Percentiles rank a stretch among this genome's conserved stretches.
phyloP scores from a whole-genome alignment of 1,140 invertebrate species.

The Choristoneura fumiferana region DNA sequence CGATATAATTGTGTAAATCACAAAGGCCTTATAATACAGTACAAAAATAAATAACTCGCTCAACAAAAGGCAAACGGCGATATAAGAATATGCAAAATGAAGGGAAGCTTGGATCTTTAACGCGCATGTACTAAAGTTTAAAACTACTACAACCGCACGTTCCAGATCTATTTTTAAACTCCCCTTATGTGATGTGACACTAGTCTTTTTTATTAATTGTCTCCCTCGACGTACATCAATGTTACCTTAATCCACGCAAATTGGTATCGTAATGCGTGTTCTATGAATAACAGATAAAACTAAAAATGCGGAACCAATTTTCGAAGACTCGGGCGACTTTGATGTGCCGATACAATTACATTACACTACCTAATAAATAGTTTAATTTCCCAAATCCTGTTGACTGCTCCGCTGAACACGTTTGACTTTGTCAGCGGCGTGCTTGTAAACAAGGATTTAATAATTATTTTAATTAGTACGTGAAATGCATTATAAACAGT shows the following conservation, averaged over 20 bases:
- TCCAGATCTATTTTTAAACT: too few species aligned
- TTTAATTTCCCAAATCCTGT: neutral
- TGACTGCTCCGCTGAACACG: neutral
- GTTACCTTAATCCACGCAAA: too few species aligned
- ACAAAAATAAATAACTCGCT: slow-evolving; percentile 14
- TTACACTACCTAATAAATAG: too few species aligned
- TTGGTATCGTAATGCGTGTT: too few species aligned
- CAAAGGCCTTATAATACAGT: slow-evolving; percentile 12
- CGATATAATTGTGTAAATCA: slow-evolving; percentile 15
- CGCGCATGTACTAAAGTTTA: too few species aligned
- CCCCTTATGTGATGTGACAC: slow-evolving; percentile 4
- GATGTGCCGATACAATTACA: too few species aligned
- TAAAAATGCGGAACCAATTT: too few species aligned
- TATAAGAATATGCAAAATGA: slow-evolving; percentile 15
- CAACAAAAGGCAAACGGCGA: neutral
- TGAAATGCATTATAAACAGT: slow-evolving; percentile 10
- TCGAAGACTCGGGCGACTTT: too few species aligned
- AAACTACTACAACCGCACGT: too few species aligned
- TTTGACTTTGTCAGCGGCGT: slow-evolving; percentile 2
- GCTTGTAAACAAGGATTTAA: neutral
- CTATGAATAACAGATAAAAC: too few species aligned
- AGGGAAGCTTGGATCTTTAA: neutral
- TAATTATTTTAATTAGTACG: slow-evolving; percentile 8
- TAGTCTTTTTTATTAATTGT: too few species aligned
- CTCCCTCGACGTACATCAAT: too few species aligned